These are phyloP conservation scores for Sinosuthora webbiana DNA, from an alignment of 2,113 vertebrate species.

Conservation along the genomic window DNA sequence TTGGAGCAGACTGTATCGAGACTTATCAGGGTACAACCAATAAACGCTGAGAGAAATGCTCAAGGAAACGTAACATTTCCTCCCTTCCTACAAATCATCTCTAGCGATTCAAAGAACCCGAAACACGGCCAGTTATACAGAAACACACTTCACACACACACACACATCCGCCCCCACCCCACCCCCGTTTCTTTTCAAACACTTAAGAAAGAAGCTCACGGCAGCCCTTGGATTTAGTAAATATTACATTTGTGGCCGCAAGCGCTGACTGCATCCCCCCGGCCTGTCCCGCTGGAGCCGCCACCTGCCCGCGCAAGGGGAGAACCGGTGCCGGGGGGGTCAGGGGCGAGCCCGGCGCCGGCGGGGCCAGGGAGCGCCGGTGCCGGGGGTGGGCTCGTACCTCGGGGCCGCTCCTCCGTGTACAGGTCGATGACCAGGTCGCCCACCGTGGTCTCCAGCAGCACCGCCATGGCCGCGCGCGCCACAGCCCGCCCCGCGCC, in stretches of 20 bases:
- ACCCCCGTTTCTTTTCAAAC: not conserved
- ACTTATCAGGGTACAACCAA: fast-evolving
- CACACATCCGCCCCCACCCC: too few species aligned
- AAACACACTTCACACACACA: not conserved
- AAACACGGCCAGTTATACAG: not conserved
- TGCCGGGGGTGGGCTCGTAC: slow-evolving; percentile 63
- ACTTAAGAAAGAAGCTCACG: not conserved
- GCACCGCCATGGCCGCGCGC: not conserved
- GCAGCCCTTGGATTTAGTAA: not conserved
- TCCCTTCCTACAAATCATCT: not conserved
- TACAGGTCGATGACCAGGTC: not conserved
- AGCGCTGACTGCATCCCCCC: not conserved
- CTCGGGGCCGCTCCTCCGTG: slow-evolving; percentile 82
- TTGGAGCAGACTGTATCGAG: not conserved
- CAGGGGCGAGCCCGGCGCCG: too few species aligned
- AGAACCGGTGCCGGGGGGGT: not conserved
- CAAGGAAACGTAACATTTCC: too few species aligned
- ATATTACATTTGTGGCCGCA: fast-evolving
- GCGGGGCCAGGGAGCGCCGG: not conserved
- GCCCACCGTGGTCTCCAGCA: not conserved
- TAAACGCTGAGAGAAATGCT: fast-evolving
- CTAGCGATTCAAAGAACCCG: not conserved
- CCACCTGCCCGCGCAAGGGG: not conserved
- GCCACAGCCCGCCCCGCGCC: fast-evolving
- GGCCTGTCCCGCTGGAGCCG: not conserved